Evolutionary conservation across 2,797 vertebrate genomes (phyloP), one percentile per base, ranked within the genome.

Genomic region (Champsocephalus gunnari): DNA sequence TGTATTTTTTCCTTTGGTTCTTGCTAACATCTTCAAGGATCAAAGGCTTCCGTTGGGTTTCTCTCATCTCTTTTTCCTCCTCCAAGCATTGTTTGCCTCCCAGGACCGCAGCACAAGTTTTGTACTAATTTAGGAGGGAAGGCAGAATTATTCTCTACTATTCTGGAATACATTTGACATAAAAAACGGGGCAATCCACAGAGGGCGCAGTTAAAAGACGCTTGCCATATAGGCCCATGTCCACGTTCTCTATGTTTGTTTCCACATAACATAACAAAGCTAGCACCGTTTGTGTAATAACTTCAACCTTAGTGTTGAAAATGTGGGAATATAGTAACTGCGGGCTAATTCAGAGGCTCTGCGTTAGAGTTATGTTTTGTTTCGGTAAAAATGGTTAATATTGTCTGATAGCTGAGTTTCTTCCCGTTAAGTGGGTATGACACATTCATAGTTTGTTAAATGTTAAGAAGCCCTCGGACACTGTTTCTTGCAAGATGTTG

Each of bases 61-160:
- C 90, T 93, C 92, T 93, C 86, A 86, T 92, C 91, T 90, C 79
- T 50, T 87, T 90, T 87, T 90, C 82, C 72, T 87, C 86, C 92
- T 93, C 85, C 82, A 86, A 93, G 92, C 92, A 86, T 92, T 92
- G 89, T 93, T 92, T 94, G 89, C 91, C 92, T 94, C 92, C 86
- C 80, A 92, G 92, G 93, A 93, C 91, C 82, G 72, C 79, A 87
- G 80, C 73, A 81, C 70, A 85, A 91, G 86, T 93, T 93, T 77
- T 88, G 84, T 84, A 75, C 67, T 51, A 59, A 77, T 84, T 89
- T 89, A 85, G 64, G 66, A 67, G 78, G 73, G 65, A 87, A 84
- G 75, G 86, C 58, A 90, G 87, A 92, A 92, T 91, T 82, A 83
- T 38, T 38, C 34, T 38, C 6, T 9, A 85, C 81, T 92, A 90